Base-by-base conservation (phyloP, 2,888 invertebrate species). In the Strigamia maritima region DNA sequence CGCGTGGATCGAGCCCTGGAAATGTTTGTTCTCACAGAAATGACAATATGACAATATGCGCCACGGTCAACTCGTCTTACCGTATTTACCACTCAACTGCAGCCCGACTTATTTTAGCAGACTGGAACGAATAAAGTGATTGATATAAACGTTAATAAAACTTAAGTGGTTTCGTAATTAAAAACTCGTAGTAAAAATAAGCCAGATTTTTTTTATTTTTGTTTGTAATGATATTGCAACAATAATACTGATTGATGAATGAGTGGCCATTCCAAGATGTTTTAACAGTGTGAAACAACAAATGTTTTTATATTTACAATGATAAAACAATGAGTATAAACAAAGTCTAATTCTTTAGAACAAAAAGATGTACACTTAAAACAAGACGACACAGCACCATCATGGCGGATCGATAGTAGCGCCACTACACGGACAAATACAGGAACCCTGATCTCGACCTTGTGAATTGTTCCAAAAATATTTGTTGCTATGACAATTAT, bases 1-100 rank as follows among this genome's bases (percentile, higher is more conserved):
- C 38, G 85, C 87, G 19, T 89, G 91, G 0, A 87, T 94, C 82
- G 83, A 87, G 2, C 90, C 91, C 0, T 87, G 93, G 1, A 87
- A 88, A 81, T 89, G 90, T 82, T 88, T 94, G 0, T 91, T 90
- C 80, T 87, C 88, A n/a, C n/a, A n/a, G n/a, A n/a, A n/a, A n/a
- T n/a, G n/a, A 78, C 83, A 83, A 74, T 82, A 84, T 54, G 79
- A 83, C 54, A 89, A 90, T 4, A 89, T 93, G 22, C 91, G 91
- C 83, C 95, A 94, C 86, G 99, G 99, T 0, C 93, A 95, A 83
- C 89, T 97, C 80, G 92, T 97, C 8, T 83, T 95, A 31, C 99
- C 99, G 0, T 90, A 90, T 82, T 84, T 92, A 7, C 88, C 90
- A 0, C 92, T 93, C 38, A 99, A 99, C 88, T 98, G 94, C 88